A percentile compares a stretch with the other conserved stretches of the same genome.
These are phyloP conservation scores for Nemurella pictetii DNA, from an alignment of 2,888 invertebrate species.

Conservation along the genomic window DNA sequence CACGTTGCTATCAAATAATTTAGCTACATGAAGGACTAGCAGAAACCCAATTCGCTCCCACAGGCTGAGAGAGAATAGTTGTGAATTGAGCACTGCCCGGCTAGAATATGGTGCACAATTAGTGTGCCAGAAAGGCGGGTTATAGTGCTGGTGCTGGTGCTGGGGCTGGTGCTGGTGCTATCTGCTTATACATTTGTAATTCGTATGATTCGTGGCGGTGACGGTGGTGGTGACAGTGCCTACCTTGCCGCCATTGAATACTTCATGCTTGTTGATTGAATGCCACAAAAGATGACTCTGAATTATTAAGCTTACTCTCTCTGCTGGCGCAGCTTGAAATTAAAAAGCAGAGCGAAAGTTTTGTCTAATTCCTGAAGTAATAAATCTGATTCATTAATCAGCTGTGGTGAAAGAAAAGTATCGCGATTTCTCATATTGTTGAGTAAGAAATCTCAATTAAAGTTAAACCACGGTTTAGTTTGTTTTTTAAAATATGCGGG, in stretches of 20 bases:
- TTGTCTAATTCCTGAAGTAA: too few species aligned
- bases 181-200: not conserved
- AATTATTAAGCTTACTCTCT: too few species aligned
- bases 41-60: not conserved
- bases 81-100: not conserved
- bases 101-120: not conserved
- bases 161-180: not conserved
- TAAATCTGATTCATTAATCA: too few species aligned
- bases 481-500: too few species aligned
- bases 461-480: too few species aligned
- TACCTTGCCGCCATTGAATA: not conserved
- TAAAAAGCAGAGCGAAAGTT: too few species aligned
- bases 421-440: too few species aligned
- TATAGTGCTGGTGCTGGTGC: not conserved
- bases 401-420: too few species aligned
- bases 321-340: too few species aligned
- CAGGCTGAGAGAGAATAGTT: not conserved
- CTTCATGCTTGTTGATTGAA: not conserved
- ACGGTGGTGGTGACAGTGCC: not conserved
- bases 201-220: not conserved
- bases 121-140: too few species aligned
- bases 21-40: not conserved
- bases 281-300: not conserved
- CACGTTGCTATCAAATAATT: not conserved
- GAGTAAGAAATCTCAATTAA: too few species aligned